Evolutionary conservation across 2,113 vertebrate genomes (phyloP).

Genomic region (Limanda limanda): DNA sequence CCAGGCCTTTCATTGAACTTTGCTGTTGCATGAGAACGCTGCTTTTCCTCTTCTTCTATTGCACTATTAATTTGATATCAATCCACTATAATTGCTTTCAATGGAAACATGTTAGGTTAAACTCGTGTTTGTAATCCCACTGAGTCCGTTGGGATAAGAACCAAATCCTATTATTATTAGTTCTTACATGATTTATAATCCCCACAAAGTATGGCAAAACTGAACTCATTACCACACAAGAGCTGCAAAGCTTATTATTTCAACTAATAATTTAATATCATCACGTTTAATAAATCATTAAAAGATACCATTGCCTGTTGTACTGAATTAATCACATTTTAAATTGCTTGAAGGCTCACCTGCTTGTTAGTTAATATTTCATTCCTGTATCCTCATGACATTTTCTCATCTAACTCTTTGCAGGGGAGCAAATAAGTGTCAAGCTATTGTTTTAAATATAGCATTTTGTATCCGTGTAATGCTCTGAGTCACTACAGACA

Average conservation of each 20-base stretch:
- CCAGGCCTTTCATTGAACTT: background rate
- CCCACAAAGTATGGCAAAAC: background rate
- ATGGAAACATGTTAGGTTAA: background rate
- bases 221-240: background rate
- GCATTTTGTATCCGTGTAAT: no score
- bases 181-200: background rate
- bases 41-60: no score
- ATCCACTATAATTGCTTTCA: background rate
- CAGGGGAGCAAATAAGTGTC: background rate
- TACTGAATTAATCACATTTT: background rate
- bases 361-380: background rate
- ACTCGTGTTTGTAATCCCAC: background rate
- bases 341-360: background rate
- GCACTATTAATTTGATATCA: background rate
- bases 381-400: background rate
- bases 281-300: background rate
- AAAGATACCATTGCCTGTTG: background rate
- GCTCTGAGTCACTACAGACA: background rate
- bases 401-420: background rate
- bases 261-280: background rate
- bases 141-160: background rate
- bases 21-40: background rate
- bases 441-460: background rate
- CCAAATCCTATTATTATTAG: background rate
- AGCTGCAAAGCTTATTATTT: background rate